Evolutionary conservation across 1,140 invertebrate species (phyloP).

Genomic region (Diprion similis): DNA sequence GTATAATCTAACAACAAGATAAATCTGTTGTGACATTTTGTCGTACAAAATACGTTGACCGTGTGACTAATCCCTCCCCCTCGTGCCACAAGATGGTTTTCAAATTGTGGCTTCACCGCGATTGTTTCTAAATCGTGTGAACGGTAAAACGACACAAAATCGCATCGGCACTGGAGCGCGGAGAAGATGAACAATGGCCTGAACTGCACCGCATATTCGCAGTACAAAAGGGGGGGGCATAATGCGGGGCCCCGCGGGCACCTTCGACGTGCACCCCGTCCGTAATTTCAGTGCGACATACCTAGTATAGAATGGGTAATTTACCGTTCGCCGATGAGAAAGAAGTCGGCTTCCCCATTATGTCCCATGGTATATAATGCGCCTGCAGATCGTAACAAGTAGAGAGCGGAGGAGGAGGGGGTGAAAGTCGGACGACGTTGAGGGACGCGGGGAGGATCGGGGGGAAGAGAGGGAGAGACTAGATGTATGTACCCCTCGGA

Average conservation of each 20-base stretch:
- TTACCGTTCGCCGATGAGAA: conserved; percentile 7
- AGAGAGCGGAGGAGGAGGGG: no score
- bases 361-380: neutral
- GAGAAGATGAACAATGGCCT: neutral
- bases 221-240: neutral
- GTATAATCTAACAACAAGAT: no score
- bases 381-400: no score
- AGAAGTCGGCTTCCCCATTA: neutral
- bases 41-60: no score
- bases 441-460: no score
- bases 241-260: neutral
- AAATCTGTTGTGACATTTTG: no score
- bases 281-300: neutral
- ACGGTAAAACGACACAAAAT: neutral
- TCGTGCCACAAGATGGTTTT: no score
- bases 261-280: neutral
- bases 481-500: neutral
- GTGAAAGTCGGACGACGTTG: no score
- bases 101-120: neutral
- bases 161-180: neutral
- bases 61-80: no score
- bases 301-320: neutral
- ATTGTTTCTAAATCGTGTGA: neutral
- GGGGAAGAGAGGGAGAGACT: neutral
- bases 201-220: neutral